phyloP scores from a whole-genome alignment of 1,140 invertebrate genomes.

The Anagrus nilaparvatae region DNA sequence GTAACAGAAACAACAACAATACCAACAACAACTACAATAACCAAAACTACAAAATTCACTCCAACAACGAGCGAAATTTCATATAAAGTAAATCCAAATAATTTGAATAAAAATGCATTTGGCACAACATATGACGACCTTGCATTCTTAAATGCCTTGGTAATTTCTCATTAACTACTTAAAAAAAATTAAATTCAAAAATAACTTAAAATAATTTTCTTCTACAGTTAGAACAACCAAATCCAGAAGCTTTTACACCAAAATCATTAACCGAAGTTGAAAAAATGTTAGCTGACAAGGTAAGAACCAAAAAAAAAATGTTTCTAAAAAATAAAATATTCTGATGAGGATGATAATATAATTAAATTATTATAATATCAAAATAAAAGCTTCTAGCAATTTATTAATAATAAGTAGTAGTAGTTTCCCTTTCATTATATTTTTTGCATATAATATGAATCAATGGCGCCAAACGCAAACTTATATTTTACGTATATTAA shows the following conservation, averaged over 20 bases:
- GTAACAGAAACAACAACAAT: constrained; percentile 7
- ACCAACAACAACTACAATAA: constrained; percentile 14
- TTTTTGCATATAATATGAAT: too few species aligned
- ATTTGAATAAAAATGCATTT: constrained; percentile 29
- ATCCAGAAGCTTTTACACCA: constrained; percentile 21
- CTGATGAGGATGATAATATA: too few species aligned
- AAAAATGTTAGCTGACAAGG: constrained; percentile 36
- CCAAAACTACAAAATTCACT: constrained; percentile 13
- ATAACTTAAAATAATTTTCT: constrained; percentile 6
- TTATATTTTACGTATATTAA: too few species aligned
- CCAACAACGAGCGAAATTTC: constrained; percentile 12
- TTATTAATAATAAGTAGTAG: too few species aligned
- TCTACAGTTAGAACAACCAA: constrained; percentile 30
- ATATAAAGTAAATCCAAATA: constrained; percentile 14
- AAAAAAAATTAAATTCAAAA: not conserved
- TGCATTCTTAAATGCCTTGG: constrained; percentile 37
- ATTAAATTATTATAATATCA: too few species aligned
- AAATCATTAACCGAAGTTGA: constrained; percentile 38
- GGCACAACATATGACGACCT: constrained; percentile 36
- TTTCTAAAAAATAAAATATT: too few species aligned
- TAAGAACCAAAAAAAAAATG: constrained; percentile 14
- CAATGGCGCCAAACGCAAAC: too few species aligned
- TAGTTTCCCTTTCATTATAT: too few species aligned
- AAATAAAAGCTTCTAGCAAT: too few species aligned
- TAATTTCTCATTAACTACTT: constrained; percentile 14